Conservation (phyloP, 2,888 invertebrate species). For the Metalampra italica region DNA sequence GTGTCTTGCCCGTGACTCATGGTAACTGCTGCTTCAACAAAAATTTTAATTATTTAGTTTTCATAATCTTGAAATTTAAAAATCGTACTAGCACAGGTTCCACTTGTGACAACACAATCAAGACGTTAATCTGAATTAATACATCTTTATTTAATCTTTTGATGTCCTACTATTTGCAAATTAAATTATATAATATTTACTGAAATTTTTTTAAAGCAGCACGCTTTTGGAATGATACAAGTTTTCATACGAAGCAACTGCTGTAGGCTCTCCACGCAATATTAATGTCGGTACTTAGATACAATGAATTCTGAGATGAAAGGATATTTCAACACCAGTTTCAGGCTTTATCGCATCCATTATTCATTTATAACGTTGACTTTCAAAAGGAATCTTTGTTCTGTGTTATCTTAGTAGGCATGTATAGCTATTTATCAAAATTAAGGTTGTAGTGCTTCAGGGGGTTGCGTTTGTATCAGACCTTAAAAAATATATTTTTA, state of each 20-base stretch:
- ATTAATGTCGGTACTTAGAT: constrained; percentile 7
- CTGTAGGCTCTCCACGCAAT: neutral
- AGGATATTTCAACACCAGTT: constrained; percentile 9
- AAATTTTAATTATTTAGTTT: too few species aligned
- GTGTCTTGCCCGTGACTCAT: too few species aligned
- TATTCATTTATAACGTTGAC: constrained; percentile 12
- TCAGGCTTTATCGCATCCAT: constrained; percentile 12
- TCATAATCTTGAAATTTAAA: too few species aligned
- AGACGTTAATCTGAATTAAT: too few species aligned
- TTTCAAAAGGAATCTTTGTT: constrained; percentile 7
- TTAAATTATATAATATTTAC: too few species aligned
- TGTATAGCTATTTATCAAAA: neutral
- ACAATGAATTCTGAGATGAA: constrained; percentile 10
- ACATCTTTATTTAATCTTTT: too few species aligned
- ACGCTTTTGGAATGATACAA: neutral
- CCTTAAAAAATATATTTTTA: neutral
- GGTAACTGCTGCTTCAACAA: too few species aligned
- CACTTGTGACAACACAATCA: too few species aligned
- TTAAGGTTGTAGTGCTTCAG: neutral
- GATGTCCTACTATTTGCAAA: too few species aligned
- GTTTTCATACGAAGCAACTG: neutral
- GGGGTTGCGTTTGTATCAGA: neutral
- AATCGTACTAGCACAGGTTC: too few species aligned
- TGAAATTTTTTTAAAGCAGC: neutral
- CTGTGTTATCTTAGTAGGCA: neutral